A percentile compares a stretch with the other conserved stretches of the same genome.
These are phyloP conservation scores for Nipponacmea schrenckii DNA, from an alignment of 2,888 invertebrate species.

Conservation along the genomic window DNA sequence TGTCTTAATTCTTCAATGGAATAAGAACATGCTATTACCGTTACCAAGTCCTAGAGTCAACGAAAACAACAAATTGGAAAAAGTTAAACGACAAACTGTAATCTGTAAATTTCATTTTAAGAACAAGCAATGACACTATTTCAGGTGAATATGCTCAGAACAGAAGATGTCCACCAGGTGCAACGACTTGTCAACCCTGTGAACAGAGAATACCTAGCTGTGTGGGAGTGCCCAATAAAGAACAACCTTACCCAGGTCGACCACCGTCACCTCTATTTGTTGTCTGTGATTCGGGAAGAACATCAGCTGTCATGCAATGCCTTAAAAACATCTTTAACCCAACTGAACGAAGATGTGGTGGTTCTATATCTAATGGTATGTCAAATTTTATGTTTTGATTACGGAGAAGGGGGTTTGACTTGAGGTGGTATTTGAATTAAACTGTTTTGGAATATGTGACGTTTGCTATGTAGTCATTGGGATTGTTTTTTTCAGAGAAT, in stretches of 20 bases:
- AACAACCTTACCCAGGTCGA: slow-evolving; percentile 19
- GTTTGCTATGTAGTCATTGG: no score
- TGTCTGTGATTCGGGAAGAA: slow-evolving; percentile 12
- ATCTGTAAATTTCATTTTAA: no score
- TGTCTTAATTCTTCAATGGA: no score
- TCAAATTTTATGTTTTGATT: neutral
- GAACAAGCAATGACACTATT: neutral
- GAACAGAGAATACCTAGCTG: slow-evolving; percentile 26
- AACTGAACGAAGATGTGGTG: slow-evolving; percentile 18
- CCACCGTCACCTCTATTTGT: slow-evolving; percentile 11
- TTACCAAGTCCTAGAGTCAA: no score
- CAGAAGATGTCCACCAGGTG: slow-evolving; percentile 23
- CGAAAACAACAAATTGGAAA: no score
- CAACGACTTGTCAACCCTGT: slow-evolving; percentile 40
- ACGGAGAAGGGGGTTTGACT: no score
- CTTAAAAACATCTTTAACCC: slow-evolving; percentile 25
- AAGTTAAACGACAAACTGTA: no score
- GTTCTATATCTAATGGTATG: neutral
- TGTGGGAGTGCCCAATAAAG: slow-evolving; percentile 20
- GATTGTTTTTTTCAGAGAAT: no score
- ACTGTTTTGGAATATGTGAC: no score
- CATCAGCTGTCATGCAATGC: slow-evolving; percentile 25
- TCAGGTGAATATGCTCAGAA: slow-evolving; percentile 42
- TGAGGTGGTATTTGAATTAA: no score
- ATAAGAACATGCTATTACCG: no score